Percentiles rank a stretch among this genome's conserved stretches.
phyloP scores from a whole-genome alignment of 2,797 vertebrate species.

The Amphiprion clarkii region DNA sequence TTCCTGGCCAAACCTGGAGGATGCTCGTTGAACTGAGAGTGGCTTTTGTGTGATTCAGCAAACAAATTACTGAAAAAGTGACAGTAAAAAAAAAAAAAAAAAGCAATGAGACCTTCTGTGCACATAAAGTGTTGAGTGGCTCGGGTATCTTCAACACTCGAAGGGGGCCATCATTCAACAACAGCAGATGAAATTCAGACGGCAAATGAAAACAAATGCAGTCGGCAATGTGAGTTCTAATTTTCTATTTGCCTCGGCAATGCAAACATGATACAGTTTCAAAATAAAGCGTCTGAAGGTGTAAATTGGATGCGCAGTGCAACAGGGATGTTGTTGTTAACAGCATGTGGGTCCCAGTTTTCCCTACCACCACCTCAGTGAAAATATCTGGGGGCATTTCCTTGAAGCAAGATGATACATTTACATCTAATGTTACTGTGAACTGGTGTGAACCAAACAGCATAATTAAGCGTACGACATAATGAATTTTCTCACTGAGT shows the following conservation, averaged over 20 bases:
- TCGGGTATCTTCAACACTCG: conserved; percentile 23
- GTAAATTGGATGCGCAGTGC: conserved; percentile 55
- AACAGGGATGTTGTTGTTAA: conserved; percentile 40
- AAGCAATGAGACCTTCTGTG: conserved; percentile 10
- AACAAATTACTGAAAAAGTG: conserved; percentile 61
- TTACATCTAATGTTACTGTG: conserved; percentile 33
- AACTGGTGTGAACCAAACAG: conserved; percentile 41
- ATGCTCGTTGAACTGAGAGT: conserved; percentile 54
- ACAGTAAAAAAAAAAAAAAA: conserved; percentile 5
- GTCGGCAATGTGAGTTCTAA: conserved; percentile 50
- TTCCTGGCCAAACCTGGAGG: conserved; percentile 39
- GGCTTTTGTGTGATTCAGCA: conserved; percentile 61
- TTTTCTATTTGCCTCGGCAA: conserved; percentile 57
- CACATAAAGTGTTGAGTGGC: conserved; percentile 46
- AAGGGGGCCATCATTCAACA: conserved; percentile 62
- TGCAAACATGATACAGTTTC: conserved; percentile 46
- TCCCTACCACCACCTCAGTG: conserved; percentile 26
- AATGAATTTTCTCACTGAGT: conserved; percentile 18
- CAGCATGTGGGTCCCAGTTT: conserved; percentile 49
- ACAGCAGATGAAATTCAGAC: conserved; percentile 57
- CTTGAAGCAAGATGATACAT: conserved; percentile 36
- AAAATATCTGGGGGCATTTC: conserved; percentile 30
- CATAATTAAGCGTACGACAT: conserved; percentile 20
- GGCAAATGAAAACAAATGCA: conserved; percentile 57
- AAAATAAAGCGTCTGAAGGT: conserved; percentile 60